These are phyloP conservation scores for Talpa occidentalis DNA, from an alignment of 2,113 vertebrate genomes.

Conservation along the genomic window DNA sequence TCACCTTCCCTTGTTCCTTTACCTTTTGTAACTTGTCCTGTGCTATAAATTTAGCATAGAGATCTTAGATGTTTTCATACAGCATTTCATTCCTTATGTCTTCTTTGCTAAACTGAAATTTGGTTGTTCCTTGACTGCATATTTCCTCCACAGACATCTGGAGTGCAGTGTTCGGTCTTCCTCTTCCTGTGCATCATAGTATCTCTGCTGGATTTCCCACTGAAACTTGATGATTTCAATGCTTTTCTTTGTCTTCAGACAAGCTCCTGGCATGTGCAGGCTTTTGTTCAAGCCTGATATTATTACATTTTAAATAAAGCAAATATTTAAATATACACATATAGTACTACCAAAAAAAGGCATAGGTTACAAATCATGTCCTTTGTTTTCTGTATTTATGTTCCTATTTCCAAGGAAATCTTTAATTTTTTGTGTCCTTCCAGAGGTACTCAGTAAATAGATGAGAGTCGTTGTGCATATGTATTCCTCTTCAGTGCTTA, in stretches of 20 bases:
- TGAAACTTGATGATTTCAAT: no score
- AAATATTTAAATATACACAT: not conserved
- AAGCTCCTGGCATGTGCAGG: not conserved
- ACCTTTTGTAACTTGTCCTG: not conserved
- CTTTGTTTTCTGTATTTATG: not conserved
- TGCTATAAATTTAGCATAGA: not conserved
- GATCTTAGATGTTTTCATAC: not conserved
- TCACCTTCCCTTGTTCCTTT: not conserved
- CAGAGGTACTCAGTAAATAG: not conserved
- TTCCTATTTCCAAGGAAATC: not conserved
- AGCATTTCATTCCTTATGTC: not conserved
- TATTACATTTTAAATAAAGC: not conserved
- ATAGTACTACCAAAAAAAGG: not conserved
- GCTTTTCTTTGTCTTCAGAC: not conserved
- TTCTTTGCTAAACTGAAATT: not conserved
- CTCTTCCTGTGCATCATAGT: not conserved
- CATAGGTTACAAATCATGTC: not conserved
- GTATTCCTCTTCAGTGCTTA: not conserved
- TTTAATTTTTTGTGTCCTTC: not conserved
- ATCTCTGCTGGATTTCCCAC: not conserved
- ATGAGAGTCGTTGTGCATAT: not conserved
- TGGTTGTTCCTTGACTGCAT: not conserved
- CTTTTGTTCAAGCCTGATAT: not conserved
- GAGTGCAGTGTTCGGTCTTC: not conserved
- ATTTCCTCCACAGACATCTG: not conserved